These are phyloP conservation scores for Agrenia bidenticulata DNA, from an alignment of 2,888 invertebrate species.

Conservation along the genomic window DNA sequence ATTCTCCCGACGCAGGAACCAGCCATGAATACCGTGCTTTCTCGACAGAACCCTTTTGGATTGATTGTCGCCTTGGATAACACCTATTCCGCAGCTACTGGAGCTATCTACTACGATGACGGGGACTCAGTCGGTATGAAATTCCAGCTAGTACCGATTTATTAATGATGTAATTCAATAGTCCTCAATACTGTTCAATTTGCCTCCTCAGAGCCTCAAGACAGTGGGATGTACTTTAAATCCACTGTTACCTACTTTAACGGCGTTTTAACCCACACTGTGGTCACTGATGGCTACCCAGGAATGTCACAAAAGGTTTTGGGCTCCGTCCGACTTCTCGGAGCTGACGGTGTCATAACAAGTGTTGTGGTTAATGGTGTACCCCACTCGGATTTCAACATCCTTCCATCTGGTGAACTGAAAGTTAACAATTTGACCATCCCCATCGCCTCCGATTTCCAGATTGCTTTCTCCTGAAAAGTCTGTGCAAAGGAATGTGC, in stretches of 20 bases:
- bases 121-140: conserved; percentile 52
- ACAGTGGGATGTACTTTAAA: conserved; percentile 35
- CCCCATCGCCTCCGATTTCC: conserved; percentile 22
- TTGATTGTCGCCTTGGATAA: conserved; percentile 53
- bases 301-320: conserved; percentile 32
- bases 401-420: conserved; percentile 44
- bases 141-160: background rate
- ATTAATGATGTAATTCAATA: background rate
- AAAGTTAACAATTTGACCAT: conserved; percentile 37
- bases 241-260: conserved; percentile 26
- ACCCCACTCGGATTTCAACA: conserved; percentile 38
- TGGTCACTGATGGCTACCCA: conserved; percentile 33
- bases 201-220: conserved; percentile 38
- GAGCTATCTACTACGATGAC: conserved; percentile 54
- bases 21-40: conserved; percentile 49
- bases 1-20: conserved; percentile 53
- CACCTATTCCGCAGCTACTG: conserved; percentile 40
- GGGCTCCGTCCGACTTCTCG: conserved; percentile 37
- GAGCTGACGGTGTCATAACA: conserved; percentile 50
- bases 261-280: conserved; percentile 22
- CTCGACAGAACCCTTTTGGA: conserved; percentile 54
- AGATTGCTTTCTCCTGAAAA: conserved; percentile 27
- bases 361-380: conserved; percentile 55
- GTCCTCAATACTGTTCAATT: too few relatives aligned
- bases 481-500: background rate